Evolutionary conservation across 2,888 invertebrate genomes (phyloP), one percentile per base, ranked within the genome.

Genomic region (Phengaris alcon): DNA sequence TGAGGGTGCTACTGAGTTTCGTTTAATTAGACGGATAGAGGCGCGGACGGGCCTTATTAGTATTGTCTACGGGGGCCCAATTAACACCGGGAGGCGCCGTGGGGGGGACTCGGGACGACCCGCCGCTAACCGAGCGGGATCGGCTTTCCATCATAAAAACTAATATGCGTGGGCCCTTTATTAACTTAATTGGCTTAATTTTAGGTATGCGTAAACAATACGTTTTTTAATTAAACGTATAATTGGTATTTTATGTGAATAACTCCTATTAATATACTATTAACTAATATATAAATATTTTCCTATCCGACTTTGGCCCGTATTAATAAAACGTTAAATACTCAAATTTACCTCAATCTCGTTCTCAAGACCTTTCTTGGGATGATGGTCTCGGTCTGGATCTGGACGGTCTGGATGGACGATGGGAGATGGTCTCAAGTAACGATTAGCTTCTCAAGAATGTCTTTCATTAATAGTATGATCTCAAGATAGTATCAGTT

Each of bases 31-130:
- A 92, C 92, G 90, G 93, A 93, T 92, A 93, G 92, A 92, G 87
- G 90, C 92, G 90, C 92, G 92, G 91, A 90, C 92, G 90, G 88
- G 91, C 90, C 93, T 93, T 93, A 93, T 93, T 93, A 93, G 93
- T 93, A 93, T 93, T 93, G 93, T 93, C 93, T 93, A 91, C 92
- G 91, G 93, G 91, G 90, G 92, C 92, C 92, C 93, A 93, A 93
- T 93, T 93, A 93, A 92, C 93, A 90, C 93, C 88, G 87, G 87
- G 87, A 84, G 90, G 86, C 87, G 86, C 87, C 86, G 90, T 89
- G 90, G 91, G 90, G 89, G 91, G 91, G 84, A 85, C 35, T 35
- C 35, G 35, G 35, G 35, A 35, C 35, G 35, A 86, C 86, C 85
- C 89, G 87, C 90, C 90, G 91, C 92, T 93, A 92, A 87, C 87